Evolutionary conservation across 2,797 vertebrate species (phyloP).

Genomic region (Nannoperca australis): DNA sequence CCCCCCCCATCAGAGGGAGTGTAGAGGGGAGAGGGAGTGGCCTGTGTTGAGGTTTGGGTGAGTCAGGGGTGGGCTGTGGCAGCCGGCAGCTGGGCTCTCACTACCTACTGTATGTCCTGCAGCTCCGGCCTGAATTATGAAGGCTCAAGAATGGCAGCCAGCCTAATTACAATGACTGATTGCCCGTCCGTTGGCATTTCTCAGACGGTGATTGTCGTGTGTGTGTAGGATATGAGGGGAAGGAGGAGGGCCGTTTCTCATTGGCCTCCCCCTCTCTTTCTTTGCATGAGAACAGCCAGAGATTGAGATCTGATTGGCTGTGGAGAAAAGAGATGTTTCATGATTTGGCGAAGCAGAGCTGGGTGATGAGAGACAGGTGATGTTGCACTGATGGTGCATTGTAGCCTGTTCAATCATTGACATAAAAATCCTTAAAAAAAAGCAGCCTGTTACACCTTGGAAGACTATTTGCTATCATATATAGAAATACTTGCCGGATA

Average conservation of each 20-base stretch:
- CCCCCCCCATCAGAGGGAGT: conserved; percentile 45
- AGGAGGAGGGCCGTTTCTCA: conserved; percentile 70
- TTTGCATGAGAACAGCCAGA: conserved; percentile 79
- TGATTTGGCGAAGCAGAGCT: conserved; percentile 75
- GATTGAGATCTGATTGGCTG: conserved; percentile 77
- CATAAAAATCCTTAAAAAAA: conserved; percentile 30
- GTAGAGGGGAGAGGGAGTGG: conserved; percentile 64
- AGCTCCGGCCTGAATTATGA: conserved; percentile 79
- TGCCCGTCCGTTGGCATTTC: conserved; percentile 82
- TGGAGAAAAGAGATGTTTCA: conserved; percentile 71
- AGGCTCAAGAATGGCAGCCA: conserved; percentile 77
- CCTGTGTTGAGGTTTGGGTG: conserved; percentile 65
- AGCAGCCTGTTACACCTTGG: conserved; percentile 7
- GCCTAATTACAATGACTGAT: conserved; percentile 85
- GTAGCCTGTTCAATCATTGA: conserved; percentile 56
- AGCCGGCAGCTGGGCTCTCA: conserved; percentile 68
- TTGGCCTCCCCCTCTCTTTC: conserved; percentile 75
- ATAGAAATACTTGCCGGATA: neutral
- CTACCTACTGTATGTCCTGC: conserved; percentile 67
- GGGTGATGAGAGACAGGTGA: conserved; percentile 80
- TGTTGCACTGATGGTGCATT: conserved; percentile 62
- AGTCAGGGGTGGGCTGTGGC: conserved; percentile 71
- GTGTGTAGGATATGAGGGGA: conserved; percentile 61
- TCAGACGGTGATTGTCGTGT: conserved; percentile 81
- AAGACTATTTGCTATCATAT: neutral